These are phyloP conservation scores for Psilopogon haemacephalus DNA, from an alignment of 2,113 vertebrate genomes.

Conservation along the genomic window DNA sequence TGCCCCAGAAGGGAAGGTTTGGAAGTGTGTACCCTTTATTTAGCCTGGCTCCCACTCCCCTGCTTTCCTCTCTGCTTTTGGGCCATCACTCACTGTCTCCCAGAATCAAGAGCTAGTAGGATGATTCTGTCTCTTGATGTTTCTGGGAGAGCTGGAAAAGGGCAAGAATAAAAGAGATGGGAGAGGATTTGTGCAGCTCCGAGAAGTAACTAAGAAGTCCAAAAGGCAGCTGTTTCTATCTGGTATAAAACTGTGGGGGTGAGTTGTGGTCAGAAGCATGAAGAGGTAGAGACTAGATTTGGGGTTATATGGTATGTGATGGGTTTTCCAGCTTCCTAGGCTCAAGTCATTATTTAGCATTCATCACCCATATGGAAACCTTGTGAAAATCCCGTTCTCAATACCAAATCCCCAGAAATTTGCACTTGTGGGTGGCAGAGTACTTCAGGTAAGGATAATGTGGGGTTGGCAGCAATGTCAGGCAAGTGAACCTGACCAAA, in stretches of 20 bases:
- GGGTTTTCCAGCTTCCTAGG: neutral
- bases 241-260: neutral
- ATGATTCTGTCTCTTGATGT: constrained; percentile 13
- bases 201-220: neutral
- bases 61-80: neutral
- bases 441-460: neutral
- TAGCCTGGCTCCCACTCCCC: neutral
- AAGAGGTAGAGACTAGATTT: neutral
- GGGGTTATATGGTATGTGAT: neutral
- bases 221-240: neutral
- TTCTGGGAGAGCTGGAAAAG: neutral
- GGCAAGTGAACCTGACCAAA: neutral
- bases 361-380: neutral
- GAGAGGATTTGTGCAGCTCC: neutral
- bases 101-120: constrained; percentile 1
- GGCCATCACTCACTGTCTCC: neutral
- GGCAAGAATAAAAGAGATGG: neutral
- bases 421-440: neutral
- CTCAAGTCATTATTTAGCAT: neutral
- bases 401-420: neutral
- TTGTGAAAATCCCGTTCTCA: neutral
- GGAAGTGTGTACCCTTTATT: neutral
- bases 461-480: neutral
- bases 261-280: neutral
- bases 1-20: neutral